phyloP scores from a whole-genome alignment of 2,797 vertebrate genomes.

The Malacoctenus gilli region DNA sequence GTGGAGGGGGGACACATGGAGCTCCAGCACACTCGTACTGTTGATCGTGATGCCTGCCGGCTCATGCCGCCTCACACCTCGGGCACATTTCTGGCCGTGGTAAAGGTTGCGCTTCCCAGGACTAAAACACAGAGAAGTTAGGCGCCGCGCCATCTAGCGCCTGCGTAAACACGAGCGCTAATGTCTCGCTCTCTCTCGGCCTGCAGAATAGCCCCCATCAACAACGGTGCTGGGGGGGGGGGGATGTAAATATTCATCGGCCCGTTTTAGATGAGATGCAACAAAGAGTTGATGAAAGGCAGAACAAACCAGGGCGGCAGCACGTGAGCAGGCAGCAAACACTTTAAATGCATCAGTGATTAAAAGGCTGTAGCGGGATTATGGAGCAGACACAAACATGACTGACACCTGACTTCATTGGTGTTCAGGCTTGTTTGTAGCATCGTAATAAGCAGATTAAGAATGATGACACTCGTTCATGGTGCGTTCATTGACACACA shows the following conservation, averaged over 20 bases:
- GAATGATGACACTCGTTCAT: background rate
- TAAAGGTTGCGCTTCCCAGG: conserved; percentile 50
- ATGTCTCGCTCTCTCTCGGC: conserved; percentile 11
- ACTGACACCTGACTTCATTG: too few species aligned
- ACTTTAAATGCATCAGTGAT: conserved; percentile 1
- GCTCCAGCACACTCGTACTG: too few species aligned
- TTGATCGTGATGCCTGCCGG: too few species aligned
- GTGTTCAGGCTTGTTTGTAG: too few species aligned
- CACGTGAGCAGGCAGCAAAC: background rate
- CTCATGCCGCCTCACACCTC: too few species aligned
- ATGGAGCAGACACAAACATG: background rate
- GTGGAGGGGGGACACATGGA: too few species aligned
- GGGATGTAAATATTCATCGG: conserved; percentile 7
- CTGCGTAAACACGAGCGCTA: conserved; percentile 6
- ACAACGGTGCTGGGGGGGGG: conserved; percentile 34
- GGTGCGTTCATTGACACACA: background rate
- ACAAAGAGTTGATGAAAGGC: conserved; percentile 5
- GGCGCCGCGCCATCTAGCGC: conserved; percentile 64
- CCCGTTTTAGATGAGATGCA: conserved; percentile 10
- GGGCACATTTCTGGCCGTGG: too few species aligned
- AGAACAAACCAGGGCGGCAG: background rate
- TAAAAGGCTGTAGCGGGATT: too few species aligned
- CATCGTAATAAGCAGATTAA: too few species aligned
- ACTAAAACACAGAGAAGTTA: conserved; percentile 28
- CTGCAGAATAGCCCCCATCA: conserved; percentile 36